A percentile compares a stretch with the other conserved stretches of the same genome.
These are phyloP conservation scores for Mirza zaza DNA, from an alignment of 2,113 vertebrate species.

Conservation along the genomic window DNA sequence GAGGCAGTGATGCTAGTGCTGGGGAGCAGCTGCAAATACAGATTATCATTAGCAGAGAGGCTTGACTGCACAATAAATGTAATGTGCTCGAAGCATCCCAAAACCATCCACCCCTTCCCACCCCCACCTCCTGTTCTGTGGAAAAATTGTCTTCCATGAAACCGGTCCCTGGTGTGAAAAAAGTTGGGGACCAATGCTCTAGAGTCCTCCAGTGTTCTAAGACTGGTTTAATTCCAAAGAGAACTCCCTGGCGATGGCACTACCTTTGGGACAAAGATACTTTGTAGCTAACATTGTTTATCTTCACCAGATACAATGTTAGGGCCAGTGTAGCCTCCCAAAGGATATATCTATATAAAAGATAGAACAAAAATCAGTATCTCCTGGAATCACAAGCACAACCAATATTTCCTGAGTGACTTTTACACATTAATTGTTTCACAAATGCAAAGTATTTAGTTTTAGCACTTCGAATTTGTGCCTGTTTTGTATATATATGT, in stretches of 20 bases:
- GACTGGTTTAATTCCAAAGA: neutral
- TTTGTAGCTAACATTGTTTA: conserved; percentile 20
- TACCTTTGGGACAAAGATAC: conserved; percentile 10
- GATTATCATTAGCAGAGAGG: too few relatives aligned
- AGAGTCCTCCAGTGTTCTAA: conserved; percentile 3
- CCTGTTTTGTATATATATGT: neutral
- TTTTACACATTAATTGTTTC: conserved; percentile 21
- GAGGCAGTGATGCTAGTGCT: too few relatives aligned
- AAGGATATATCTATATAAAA: neutral
- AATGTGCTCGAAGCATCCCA: too few relatives aligned
- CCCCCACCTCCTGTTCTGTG: too few relatives aligned
- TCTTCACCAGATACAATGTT: neutral
- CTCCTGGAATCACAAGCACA: neutral
- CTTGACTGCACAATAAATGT: too few relatives aligned
- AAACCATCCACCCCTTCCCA: too few relatives aligned
- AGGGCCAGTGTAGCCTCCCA: neutral
- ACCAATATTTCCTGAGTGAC: neutral
- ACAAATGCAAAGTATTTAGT: neutral
- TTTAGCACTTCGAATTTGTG: conserved; percentile 26
- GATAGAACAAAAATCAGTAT: neutral
- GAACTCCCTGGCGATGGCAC: conserved; percentile 29
- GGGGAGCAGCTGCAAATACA: too few relatives aligned
- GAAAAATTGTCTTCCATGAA: too few relatives aligned
- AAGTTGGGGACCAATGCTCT: neutral
- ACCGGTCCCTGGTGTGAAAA: too few relatives aligned